Percentiles rank a stretch among this genome's conserved stretches.
phyloP scores from a whole-genome alignment of 2,113 vertebrate species.

The Oncorhynchus kisutch region DNA sequence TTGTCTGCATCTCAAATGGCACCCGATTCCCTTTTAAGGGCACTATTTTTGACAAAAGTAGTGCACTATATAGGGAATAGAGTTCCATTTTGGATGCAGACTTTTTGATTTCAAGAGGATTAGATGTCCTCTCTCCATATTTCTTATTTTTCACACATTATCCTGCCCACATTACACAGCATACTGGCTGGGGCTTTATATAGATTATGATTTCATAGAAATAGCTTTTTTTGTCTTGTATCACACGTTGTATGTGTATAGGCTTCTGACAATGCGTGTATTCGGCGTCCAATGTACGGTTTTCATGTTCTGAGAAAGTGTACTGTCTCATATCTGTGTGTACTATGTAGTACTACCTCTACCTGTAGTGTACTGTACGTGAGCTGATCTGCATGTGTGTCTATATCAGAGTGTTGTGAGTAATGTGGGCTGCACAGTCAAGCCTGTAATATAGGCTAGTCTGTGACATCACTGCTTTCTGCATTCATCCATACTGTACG shows the following conservation, averaged over 20 bases:
- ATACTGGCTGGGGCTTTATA: slow-evolving; percentile 2
- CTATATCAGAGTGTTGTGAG: not conserved
- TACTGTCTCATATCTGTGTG: not conserved
- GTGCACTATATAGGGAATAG: slow-evolving; percentile 19
- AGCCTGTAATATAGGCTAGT: no score
- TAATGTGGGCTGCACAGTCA: slow-evolving; percentile 47
- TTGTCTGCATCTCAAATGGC: slow-evolving; percentile 51
- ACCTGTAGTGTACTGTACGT: not conserved
- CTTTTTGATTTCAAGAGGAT: not conserved
- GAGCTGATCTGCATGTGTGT: slow-evolving; percentile 7
- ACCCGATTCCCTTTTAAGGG: slow-evolving; percentile 63
- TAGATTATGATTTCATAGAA: slow-evolving; percentile 43
- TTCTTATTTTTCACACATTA: not conserved
- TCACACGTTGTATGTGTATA: slow-evolving; percentile 67
- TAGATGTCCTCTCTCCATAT: not conserved
- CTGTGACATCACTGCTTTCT: no score
- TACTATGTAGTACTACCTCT: not conserved
- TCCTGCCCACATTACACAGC: not conserved
- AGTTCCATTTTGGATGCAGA: slow-evolving; percentile 41
- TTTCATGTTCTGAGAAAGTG: not conserved
- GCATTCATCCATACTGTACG: slow-evolving; percentile 18
- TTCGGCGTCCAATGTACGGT: not conserved
- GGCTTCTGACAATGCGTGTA: slow-evolving; percentile 61
- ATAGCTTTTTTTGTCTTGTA: slow-evolving; percentile 23
- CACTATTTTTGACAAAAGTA: slow-evolving; percentile 40